These are phyloP conservation scores for Halictus rubicundus DNA, from an alignment of 1,140 invertebrate genomes.

Conservation along the genomic window DNA sequence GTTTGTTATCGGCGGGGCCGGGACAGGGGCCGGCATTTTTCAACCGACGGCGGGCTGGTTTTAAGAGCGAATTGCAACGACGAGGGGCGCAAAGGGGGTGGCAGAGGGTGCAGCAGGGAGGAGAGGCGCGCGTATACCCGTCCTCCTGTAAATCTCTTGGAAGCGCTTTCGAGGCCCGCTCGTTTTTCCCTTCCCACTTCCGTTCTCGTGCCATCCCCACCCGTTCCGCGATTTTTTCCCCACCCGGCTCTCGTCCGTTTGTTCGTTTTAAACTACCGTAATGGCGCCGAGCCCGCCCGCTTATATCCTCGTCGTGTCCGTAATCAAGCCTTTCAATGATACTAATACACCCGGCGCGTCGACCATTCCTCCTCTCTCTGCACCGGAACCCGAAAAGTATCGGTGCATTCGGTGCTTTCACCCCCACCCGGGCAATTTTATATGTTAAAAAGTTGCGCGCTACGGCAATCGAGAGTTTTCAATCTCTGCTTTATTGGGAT, in stretches of 20 bases:
- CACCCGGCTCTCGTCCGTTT: neutral
- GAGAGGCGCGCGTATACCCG: neutral
- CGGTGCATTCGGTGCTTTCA: no score
- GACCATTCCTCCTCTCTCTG: no score
- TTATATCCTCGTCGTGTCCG: neutral
- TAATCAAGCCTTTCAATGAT: neutral
- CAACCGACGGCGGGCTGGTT: neutral
- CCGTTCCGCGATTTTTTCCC: neutral
- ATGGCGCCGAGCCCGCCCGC: neutral
- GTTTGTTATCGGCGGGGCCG: neutral
- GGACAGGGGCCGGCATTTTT: neutral
- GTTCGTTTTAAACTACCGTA: constrained; percentile 6
- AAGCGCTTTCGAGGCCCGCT: neutral
- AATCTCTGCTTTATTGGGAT: no score
- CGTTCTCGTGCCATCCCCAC: neutral
- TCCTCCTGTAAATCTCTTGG: constrained; percentile 7
- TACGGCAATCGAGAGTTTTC: no score
- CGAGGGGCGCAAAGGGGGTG: no score
- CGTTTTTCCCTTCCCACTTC: neutral
- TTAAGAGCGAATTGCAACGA: constrained; percentile 2
- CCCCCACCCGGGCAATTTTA: no score
- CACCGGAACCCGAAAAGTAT: no score
- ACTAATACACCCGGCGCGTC: no score
- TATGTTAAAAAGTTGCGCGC: no score
- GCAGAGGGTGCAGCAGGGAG: no score